Base-by-base conservation (phyloP, 2,888 invertebrate species). In the Tridacna crocea region DNA sequence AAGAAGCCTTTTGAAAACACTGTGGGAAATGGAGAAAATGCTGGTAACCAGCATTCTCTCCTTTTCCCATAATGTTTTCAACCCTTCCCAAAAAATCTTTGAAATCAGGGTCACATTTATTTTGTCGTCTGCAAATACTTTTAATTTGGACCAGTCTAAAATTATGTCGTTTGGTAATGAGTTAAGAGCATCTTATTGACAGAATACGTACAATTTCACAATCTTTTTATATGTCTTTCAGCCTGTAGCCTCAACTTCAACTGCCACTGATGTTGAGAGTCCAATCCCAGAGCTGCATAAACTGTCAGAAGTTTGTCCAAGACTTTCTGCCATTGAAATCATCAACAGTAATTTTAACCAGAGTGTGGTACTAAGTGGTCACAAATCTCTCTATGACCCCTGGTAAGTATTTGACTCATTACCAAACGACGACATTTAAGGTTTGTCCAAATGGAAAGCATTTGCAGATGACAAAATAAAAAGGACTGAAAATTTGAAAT, bases 331-430 rank as follows among this genome's bases (percentile, higher is more conserved):
- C 70, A 72, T 87, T 11, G 87, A 87, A 63, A 61, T 87, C 11
- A 83, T 84, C 61, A 84, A 87, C 61, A 65, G 83, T 10, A 79
- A 79, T 47, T 86, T 83, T 58, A 72, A 26, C 46, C 75, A 85
- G 22, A 85, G 83, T 81, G 77, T 79, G 4, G 63, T 86, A 11
- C 73, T 66, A 46, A 72, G 76, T 47, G 61, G 77, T 68, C 74
- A 84, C 22, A 83, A 83, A 36, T 48, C 72, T 15, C 19, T 75
- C 19, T 81, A 79, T 76, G 77, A 72, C 19, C 83, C 85, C 46
- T 85, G 85, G 85, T 85, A 55, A 66, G 79, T 79, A 19, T 63
- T 4, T 63, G 55, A 22, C 3, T 19, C 27, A 19, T 26, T n/a
- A n/a, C 22, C n/a, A 11, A 15, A 11, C 15, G 11, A 51, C 51